Base-by-base conservation (phyloP, 2,888 invertebrate genomes). In the Andrena dorsata region DNA sequence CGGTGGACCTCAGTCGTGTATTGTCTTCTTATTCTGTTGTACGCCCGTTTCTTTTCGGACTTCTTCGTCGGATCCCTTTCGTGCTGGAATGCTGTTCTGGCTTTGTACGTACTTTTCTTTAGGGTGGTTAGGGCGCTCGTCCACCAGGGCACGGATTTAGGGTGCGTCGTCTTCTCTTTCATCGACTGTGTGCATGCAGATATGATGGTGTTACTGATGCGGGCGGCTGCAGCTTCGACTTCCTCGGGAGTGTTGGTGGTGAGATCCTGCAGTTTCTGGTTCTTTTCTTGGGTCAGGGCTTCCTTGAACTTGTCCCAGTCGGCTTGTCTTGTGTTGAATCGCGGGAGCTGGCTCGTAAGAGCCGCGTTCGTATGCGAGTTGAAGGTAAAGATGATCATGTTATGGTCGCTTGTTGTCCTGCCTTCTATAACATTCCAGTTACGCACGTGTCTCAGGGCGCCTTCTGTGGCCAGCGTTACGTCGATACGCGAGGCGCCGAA, bases 91-190 rank as follows among this genome's bases (percentile, higher is more conserved):
- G 20, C 16, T 8, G 26, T 2, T 20, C 5, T 16, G 0, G 47
- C 35, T 32, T 28, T n/a, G 5, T n/a, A 32, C 20, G 8, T 13
- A 1, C 20, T 30, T 20, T 72, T 61, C 13, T 16, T 68, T 3
- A 61, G 1, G 0, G 0, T 3, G 0, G 69, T 35, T 0, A 76
- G 30, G 0, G 26, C 13, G 0, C 1, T 4, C 4, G 5, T 76
- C 70, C 64, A 69, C 63, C 75, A 68, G 0, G 66, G 66, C 0
- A 13, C 61, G 0, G 68, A 75, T 35, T 35, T 60, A 1, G 23
- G 16, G 47, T 56, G 70, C 0, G 16, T 16, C 2, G 56, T 23
- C 4, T 70, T 69, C 3, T n/a, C 56, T 0, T 53, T 61, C 0
- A 73, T 64, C 0, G 72, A 3, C 3, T 8, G 1, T 2, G 28